Evolutionary conservation across 2,888 invertebrate genomes (phyloP), one percentile per base, ranked within the genome.

Genomic region (Halocaridina rubra): DNA sequence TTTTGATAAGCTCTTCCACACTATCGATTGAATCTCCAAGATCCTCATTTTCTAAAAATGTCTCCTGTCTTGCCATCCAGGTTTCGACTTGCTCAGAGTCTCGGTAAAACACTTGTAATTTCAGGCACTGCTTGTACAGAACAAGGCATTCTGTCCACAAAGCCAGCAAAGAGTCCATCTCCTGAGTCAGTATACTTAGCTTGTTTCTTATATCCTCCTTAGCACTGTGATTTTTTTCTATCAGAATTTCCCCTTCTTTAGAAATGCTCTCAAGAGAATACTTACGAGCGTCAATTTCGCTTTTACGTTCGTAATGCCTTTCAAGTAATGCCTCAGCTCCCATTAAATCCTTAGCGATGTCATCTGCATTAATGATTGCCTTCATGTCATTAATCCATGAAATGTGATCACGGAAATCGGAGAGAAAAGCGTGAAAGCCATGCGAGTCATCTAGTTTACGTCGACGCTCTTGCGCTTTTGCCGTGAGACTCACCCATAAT

Each of bases 51-150:
- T 97, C 96, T 78, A 99, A 93, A 93, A 99, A 99, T 8, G 99
- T 97, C 93, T 99, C 98, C 91, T 99, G 99, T 91, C 99, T 99
- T 87, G 98, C 98, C 98, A 99, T 99, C 99, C 99, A 99, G 0
- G 99, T 98, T 91, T 99, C 99, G 0, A 99, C 99, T 92, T 99
- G 98, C 91, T 99, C 99, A 13, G 98, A 98, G 91, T 99, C 98
- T 39, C 99, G 93, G 91, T 98, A 98, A 93, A 99, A 99, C 13
- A 99, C 93, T 92, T 99, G 99, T 90, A 99, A 93, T 91, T 99
- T 99, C 98, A 99, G 98, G 92, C 99, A 99, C 92, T 99, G 99
- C 91, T 99, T 98, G 91, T 99, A 99, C 72, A 98, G 93, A 90
- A 98, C 96, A 80, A 98, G 94, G 59, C 98, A 94, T 91, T 98